These are phyloP conservation scores for Tympanoctomys barrerae DNA, from an alignment of 2,797 vertebrate genomes.

Conservation along the genomic window DNA sequence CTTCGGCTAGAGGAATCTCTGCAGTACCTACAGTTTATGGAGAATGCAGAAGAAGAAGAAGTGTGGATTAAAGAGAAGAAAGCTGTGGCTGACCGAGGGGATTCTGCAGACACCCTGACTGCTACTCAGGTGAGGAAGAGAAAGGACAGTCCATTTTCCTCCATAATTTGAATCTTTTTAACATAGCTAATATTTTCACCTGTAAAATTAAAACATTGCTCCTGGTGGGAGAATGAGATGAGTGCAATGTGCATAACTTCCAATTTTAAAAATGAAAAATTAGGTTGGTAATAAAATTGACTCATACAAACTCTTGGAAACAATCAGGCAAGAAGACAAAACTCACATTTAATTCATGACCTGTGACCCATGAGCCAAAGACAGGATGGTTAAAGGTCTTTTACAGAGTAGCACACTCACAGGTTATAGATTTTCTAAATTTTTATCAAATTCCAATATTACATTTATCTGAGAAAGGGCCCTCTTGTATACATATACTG, in stretches of 20 bases:
- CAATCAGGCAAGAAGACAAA: background rate
- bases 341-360: background rate
- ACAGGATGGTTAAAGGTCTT: background rate
- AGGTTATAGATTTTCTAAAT: background rate
- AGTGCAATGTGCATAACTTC: background rate
- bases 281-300: background rate
- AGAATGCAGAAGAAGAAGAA: constrained; percentile 80
- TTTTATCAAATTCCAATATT: background rate
- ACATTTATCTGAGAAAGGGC: background rate
- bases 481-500: background rate
- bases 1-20: constrained; percentile 66
- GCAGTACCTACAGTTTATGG: constrained; percentile 77
- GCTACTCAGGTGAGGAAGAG: constrained; percentile 74
- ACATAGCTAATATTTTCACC: background rate
- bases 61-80: constrained; percentile 78
- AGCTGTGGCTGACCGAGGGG: constrained; percentile 43
- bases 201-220: background rate
- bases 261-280: background rate
- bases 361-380: background rate
- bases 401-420: background rate
- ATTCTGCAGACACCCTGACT: constrained; percentile 76
- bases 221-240: background rate
- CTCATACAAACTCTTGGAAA: background rate
- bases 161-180: background rate
- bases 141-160: background rate